Base-by-base conservation (phyloP, 2,888 invertebrate species). In the Drosophila kuntzei region DNA sequence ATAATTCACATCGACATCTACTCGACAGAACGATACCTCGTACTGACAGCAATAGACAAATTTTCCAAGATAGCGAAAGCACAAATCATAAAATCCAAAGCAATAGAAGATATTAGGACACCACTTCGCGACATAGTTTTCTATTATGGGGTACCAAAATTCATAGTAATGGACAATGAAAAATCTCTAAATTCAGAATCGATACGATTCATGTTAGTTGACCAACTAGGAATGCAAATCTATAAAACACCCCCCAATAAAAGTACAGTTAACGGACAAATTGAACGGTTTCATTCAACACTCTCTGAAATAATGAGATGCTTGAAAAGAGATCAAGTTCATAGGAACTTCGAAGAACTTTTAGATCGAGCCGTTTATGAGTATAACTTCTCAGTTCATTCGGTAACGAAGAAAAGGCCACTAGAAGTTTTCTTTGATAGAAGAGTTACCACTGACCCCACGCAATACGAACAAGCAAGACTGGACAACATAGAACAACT, bases 71-170 rank as follows among this genome's bases (percentile, higher is more conserved):
- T 51, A 16, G 37, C 37, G 22, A 14, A 51, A 14, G 25, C 25
- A 3, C n/a, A 20, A 39, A 41, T 58, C 9, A 49, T 43, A n/a
- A 59, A 59, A 14, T 59, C 59, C 12, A 43, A 41, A 41, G 29
- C 25, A 41, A 25, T 59, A 50, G 41, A 47, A 20, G 47, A 58
- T n/a, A 39, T 58, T 29, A 25, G 27, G 39, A 47, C 34, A 9
- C 50, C 37, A 50, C 37, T 37, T 16, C 18, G 25, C 3, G 41
- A 54, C 4, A 32, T 54, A 16, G 12, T 54, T 9, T 54, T 54
- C 20, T 39, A 43, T 27, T 53, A 7, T 27, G 51, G 27, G 4
- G 51, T 39, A 12, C 39, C 53, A 4, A 53, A 53, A 16, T 9
- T 12, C 11, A 22, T 25, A 9, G 51, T 51, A 6, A 25, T 37